A percentile compares a stretch with the other conserved stretches of the same genome.
These are phyloP conservation scores for Tetraneura akinire DNA, from an alignment of 1,140 invertebrate species.

Conservation along the genomic window DNA sequence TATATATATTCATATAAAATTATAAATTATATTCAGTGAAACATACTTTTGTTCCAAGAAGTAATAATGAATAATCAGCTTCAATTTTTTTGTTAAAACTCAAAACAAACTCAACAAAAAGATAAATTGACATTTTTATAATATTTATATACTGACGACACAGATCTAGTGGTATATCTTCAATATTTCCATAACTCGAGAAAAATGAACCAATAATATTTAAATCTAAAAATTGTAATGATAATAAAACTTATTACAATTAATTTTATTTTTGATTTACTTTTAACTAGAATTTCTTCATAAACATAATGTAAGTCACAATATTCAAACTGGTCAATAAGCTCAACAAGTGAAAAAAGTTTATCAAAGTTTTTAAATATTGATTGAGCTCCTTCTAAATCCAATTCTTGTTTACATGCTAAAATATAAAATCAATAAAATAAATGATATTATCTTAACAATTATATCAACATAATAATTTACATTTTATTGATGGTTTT, in stretches of 20 bases:
- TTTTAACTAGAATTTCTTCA: conserved; percentile 59
- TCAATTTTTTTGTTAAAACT: conserved; percentile 50
- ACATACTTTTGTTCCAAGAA: conserved; percentile 52
- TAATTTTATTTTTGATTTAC: neutral
- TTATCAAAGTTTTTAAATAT: conserved; percentile 34
- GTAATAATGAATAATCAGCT: conserved; percentile 52
- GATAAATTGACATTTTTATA: conserved; percentile 55
- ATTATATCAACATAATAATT: neutral
- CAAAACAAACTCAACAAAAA: conserved; percentile 52
- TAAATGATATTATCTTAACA: neutral
- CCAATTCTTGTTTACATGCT: conserved; percentile 18
- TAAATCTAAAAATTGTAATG: conserved; percentile 46
- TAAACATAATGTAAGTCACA: conserved; percentile 58
- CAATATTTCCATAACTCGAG: conserved; percentile 38
- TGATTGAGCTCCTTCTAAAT: neutral
- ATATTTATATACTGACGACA: conserved; percentile 51
- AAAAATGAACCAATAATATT: conserved; percentile 48
- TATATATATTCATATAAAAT: no score
- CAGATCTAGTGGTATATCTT: conserved; percentile 18
- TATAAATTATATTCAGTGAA: no score
- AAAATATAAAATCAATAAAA: conserved; percentile 1
- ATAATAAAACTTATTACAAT: neutral
- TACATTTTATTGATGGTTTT: neutral
- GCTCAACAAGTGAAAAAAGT: conserved; percentile 24
- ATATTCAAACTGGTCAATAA: conserved; percentile 58